These are phyloP conservation scores for Larimichthys polyactis DNA, from an alignment of 2,113 vertebrate species.

Conservation along the genomic window DNA sequence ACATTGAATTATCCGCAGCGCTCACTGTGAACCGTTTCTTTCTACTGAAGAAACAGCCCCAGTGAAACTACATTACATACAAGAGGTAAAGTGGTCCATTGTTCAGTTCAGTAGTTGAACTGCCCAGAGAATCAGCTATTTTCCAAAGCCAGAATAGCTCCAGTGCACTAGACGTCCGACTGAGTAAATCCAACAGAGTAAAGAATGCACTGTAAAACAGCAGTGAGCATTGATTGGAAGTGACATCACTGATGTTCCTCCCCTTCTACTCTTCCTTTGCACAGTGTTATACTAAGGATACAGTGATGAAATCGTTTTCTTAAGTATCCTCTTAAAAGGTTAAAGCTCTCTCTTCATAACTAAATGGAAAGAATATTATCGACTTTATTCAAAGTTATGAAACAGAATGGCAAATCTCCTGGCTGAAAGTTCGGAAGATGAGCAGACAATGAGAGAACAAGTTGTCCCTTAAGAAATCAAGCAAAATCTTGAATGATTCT, in stretches of 20 bases:
- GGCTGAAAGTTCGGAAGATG: constrained; percentile 19
- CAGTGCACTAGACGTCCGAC: constrained; percentile 5
- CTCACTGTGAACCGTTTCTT: not conserved
- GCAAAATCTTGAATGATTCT: constrained; percentile 30
- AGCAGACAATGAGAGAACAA: constrained; percentile 40
- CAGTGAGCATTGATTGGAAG: constrained; percentile 4
- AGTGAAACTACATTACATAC: constrained; percentile 1
- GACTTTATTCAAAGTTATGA: constrained; percentile 22
- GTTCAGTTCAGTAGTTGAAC: constrained; percentile 26
- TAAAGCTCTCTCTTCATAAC: constrained; percentile 15
- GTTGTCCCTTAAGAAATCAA: constrained; percentile 38
- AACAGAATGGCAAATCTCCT: constrained; percentile 10
- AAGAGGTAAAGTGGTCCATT: constrained; percentile 19
- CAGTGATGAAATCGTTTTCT: not conserved
- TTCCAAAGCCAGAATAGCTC: constrained; percentile 11
- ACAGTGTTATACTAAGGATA: not conserved
- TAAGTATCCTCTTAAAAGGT: constrained; percentile 3
- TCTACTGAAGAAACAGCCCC: not conserved
- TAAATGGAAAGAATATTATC: constrained; percentile 19
- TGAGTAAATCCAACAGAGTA: constrained; percentile 9
- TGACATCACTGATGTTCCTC: not conserved
- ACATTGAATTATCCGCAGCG: not conserved
- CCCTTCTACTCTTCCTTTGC: not conserved
- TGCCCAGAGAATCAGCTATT: constrained; percentile 27
- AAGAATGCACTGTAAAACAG: constrained; percentile 12